Evolutionary conservation across 2,888 invertebrate species (phyloP).

Genomic region (Cataglyphis livida): DNA sequence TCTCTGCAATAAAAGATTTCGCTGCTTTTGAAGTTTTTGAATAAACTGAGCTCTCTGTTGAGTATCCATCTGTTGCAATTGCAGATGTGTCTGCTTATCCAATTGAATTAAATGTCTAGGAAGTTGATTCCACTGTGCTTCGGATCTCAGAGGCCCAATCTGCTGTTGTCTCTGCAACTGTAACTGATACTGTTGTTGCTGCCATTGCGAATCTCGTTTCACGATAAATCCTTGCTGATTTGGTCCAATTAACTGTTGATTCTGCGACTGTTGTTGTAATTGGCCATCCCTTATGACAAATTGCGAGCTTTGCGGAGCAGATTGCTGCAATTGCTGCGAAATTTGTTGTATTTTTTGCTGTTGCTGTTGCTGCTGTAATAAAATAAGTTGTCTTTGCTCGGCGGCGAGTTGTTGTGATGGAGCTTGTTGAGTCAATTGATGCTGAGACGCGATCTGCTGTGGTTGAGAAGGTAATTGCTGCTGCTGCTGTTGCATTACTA

Average conservation of each 20-base stretch:
- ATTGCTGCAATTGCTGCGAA: constrained; percentile 86
- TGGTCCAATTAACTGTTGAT: constrained; percentile 82
- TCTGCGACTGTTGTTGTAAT: constrained; percentile 83
- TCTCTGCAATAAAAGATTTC: constrained; percentile 87
- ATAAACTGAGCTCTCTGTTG: constrained; percentile 93
- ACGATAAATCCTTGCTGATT: constrained; percentile 83
- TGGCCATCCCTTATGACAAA: constrained; percentile 85
- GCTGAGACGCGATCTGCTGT: constrained; percentile 71
- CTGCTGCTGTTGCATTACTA: constrained; percentile 78
- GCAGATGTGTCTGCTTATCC: constrained; percentile 94
- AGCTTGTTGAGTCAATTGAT: constrained; percentile 74
- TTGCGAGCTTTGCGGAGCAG: constrained; percentile 83
- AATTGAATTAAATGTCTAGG: constrained; percentile 91
- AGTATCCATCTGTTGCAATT: constrained; percentile 93
- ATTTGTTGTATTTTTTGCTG: constrained; percentile 86
- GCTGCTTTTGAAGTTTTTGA: constrained; percentile 90
- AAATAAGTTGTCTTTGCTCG: constrained; percentile 85
- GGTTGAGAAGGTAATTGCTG: constrained; percentile 71
- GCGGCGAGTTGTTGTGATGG: constrained; percentile 82
- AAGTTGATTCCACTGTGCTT: constrained; percentile 86
- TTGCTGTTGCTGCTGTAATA: constrained; percentile 87
- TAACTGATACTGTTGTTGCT: constrained; percentile 86
- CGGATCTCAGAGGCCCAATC: constrained; percentile 80
- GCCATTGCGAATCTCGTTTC: constrained; percentile 88
- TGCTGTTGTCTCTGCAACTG: constrained; percentile 86